Base-by-base conservation (phyloP, 2,113 vertebrate genomes). In the Charina bottae region DNA sequence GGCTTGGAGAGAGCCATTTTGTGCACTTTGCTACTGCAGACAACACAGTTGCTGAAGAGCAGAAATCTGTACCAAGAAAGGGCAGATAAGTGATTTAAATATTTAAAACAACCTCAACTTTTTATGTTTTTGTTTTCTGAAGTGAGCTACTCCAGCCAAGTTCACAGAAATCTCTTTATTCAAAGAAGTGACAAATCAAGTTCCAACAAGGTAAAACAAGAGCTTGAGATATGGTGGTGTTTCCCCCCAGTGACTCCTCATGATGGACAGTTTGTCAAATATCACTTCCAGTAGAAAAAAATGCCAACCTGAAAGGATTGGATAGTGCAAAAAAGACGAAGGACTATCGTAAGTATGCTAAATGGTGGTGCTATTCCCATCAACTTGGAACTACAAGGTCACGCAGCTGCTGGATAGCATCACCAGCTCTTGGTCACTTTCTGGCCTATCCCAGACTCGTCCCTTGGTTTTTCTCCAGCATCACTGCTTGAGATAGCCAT, bases 21-120 rank as follows among this genome's bases (percentile, higher is more conserved):
- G 96, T 96, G 94, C 95, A 96, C 95, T 96, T 94, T 92, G 94
- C 91, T 0, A 11, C 97, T 96, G 94, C 95, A 49, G 24, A 94
- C 94, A 95, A n/a, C 92, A 92, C 89, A 89, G 56, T 85, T 91
- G 8, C 92, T 89, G 90, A 95, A 92, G 95, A 94, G 95, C 49
- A 88, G 94, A 94, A 93, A 93, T 93, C 87, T 90, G 95, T 89
- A 83, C 96, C 59, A 84, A 93, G 92, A 60, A 93, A 93, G 94
- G 26, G 95, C 94, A 95, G 92, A 93, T 92, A 94, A 95, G n/a
- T 90, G 64, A 90, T 3, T 62, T 53, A 21, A 89, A 78, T 21
- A 33, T 78, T 78, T 78, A 83, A 2, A 95, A 91, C 94, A 90
- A 90, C 92, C 94, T 94, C 21, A 83, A 95, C 94, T 94, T 91